Evolutionary conservation across 2,797 vertebrate genomes (phyloP), one percentile per base, ranked within the genome.

Genomic region (Gallinago solitaria): DNA sequence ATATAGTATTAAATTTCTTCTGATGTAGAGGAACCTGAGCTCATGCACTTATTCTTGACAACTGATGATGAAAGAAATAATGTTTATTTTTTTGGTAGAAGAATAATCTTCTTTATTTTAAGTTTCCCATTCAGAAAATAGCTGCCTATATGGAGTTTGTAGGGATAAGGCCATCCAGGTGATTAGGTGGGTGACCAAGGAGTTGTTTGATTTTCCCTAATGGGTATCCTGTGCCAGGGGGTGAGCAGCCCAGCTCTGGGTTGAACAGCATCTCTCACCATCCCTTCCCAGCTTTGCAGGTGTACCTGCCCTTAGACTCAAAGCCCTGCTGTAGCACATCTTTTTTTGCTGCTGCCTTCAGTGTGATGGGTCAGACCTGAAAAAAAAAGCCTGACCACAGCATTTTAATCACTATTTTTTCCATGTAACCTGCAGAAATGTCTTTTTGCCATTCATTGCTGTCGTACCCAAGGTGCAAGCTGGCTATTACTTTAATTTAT

Each of bases 171-270:
- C 47, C 56, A 23, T 30, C 25, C 54, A 51, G 35, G 47, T 54
- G 67, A 37, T n/a, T 1, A 2, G 30, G 16, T 50, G 25, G 25
- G 51, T 60, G 41, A 33, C 32, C 7, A 30, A 50, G 24, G 56
- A 70, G 51, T 11, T 69, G 24, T 68, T 69, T 69, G 47, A 33
- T 33, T 74, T 89, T 77, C 23, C 53, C 20, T 48, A 27, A 17
- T 0, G 1, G 1, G 1, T 41, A 51, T 21, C 30, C 47, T 45
- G 27, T 39, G 18, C 20, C 12, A 11, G 32, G 6, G 15, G 5
- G 8, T 32, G 20, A 53, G 35, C 35, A 84, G 48, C 48, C 19
- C 54, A 51, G 18, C n/a, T 79, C 61, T 1, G 3, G 12, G 13
- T 25, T 50, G 35, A 75, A 50, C 33, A 53, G n/a, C 35, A n/a